Percentiles rank a stretch among this genome's conserved stretches.
phyloP scores from a whole-genome alignment of 2,113 vertebrate species.

The Scolopax mira region DNA sequence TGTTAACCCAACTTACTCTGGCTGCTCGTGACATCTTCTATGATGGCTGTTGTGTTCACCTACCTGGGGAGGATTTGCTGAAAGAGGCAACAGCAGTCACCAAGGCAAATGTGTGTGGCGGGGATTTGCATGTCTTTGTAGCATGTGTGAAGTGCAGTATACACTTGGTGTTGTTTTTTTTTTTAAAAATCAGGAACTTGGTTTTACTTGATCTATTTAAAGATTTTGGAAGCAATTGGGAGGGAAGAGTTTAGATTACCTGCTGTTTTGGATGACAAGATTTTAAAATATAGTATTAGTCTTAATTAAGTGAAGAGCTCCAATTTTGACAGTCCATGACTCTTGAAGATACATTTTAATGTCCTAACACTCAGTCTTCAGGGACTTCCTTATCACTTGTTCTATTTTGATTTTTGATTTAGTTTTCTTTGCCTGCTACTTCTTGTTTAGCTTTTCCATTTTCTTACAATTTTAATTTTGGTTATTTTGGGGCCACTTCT shows the following conservation, averaged over 20 bases:
- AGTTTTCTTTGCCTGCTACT: constrained; percentile 75
- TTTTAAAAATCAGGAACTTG: constrained; percentile 10
- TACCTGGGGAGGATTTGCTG: constrained; percentile 72
- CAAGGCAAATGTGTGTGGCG: constrained; percentile 73
- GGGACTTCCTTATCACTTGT: constrained; percentile 53
- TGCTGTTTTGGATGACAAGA: not conserved
- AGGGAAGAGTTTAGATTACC: constrained; percentile 14
- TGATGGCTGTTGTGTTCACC: constrained; percentile 73
- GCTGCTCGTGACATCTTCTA: constrained; percentile 73
- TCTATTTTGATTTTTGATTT: constrained; percentile 70
- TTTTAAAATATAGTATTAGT: constrained; percentile 19
- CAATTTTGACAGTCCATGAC: constrained; percentile 35
- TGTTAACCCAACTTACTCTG: constrained; percentile 75
- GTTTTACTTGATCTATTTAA: not conserved
- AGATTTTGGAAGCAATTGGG: constrained; percentile 23
- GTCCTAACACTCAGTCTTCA: constrained; percentile 43
- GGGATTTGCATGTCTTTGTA: constrained; percentile 79
- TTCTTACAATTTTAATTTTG: constrained; percentile 88
- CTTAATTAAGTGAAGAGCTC: constrained; percentile 7
- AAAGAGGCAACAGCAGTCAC: constrained; percentile 77
- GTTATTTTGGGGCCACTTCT: constrained; percentile 93
- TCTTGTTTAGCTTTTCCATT: constrained; percentile 79
- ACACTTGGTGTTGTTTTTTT: not conserved
- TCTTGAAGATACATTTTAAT: constrained; percentile 31
- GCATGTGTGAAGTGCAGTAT: constrained; percentile 78